phyloP scores from a whole-genome alignment of 1,140 invertebrate species.

The Amphibalanus amphitrite region DNA sequence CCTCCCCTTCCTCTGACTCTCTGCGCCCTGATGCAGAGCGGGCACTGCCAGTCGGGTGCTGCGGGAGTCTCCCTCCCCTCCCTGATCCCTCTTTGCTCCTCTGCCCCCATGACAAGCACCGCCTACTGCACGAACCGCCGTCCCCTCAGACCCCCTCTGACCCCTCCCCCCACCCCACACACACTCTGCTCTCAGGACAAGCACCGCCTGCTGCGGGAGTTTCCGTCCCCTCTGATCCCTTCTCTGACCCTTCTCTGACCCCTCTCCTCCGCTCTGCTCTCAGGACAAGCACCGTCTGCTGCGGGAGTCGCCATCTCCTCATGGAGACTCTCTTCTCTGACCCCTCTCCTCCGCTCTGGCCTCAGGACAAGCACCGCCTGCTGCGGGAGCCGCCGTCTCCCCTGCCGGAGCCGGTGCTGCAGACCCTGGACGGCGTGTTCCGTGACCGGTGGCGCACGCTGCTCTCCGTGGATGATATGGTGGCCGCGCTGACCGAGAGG shows the following conservation, averaged over 20 bases:
- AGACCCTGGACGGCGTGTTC: conserved; percentile 45
- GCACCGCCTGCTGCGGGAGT: conserved; percentile 56
- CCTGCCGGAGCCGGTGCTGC: conserved; percentile 36
- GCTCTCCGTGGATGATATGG: conserved; percentile 69
- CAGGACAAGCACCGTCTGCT: conserved; percentile 55
- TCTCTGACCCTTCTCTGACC: too few species aligned
- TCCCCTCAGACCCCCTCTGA: conserved; percentile 34
- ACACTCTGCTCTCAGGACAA: too few species aligned
- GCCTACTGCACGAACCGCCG: conserved; percentile 49
- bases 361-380: conserved; percentile 53
- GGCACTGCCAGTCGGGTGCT: conserved; percentile 73
- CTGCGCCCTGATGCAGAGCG: too few species aligned
- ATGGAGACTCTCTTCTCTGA: conserved; percentile 39
- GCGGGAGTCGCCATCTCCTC: conserved; percentile 38
- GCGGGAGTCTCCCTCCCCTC: conserved; percentile 36
- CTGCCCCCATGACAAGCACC: conserved; percentile 53
- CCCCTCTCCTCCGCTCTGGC: conserved; percentile 34
- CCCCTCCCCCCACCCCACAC: too few species aligned
- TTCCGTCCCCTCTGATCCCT: conserved; percentile 37
- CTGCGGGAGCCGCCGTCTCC: conserved; percentile 41
- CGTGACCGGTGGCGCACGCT: conserved; percentile 54
- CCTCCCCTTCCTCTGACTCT: too few species aligned
- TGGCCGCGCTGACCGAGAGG: conserved; percentile 37
- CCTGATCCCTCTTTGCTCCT: conserved; percentile 27
- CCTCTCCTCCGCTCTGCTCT: conserved; percentile 44